A percentile compares a stretch with the other conserved stretches of the same genome.
Evolutionary conservation across 2,888 invertebrate genomes (phyloP).

Genomic region (Argyra leucocephala): DNA sequence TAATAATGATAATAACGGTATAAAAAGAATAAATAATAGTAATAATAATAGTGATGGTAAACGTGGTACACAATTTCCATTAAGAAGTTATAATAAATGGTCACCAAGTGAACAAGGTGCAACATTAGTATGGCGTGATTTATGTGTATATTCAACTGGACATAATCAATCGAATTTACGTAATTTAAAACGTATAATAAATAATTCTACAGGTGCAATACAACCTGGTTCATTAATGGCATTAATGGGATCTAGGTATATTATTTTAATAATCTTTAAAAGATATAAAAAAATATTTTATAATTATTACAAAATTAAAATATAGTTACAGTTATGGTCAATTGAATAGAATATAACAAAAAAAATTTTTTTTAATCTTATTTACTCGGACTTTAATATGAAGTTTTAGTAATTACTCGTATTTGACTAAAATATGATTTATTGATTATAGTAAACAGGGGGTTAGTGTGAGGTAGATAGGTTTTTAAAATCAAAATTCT

Average conservation of each 20-base stretch:
- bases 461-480: no score
- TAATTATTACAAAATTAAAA: no score
- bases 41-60: background rate
- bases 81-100: slow-evolving; percentile 48
- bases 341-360: no score
- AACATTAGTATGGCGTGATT: slow-evolving; percentile 69
- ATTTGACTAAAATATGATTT: no score
- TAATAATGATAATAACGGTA: background rate
- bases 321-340: no score
- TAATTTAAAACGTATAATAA: slow-evolving; percentile 62
- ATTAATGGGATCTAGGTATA: slow-evolving; percentile 74
- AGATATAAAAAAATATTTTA: no score
- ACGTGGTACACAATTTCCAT: slow-evolving; percentile 29
- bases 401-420: no score
- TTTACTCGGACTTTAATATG: no score
- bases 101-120: slow-evolving; percentile 53
- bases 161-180: slow-evolving; percentile 40
- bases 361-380: no score
- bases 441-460: no score
- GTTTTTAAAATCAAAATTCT: no score
- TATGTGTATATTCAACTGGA: slow-evolving; percentile 58
- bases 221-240: slow-evolving; percentile 74
- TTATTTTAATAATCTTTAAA: no score
- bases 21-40: background rate
- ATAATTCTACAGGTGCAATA: slow-evolving; percentile 73